These are phyloP conservation scores for Hyposmocoma kahamanoa DNA, from an alignment of 1,140 invertebrate genomes.

Conservation along the genomic window DNA sequence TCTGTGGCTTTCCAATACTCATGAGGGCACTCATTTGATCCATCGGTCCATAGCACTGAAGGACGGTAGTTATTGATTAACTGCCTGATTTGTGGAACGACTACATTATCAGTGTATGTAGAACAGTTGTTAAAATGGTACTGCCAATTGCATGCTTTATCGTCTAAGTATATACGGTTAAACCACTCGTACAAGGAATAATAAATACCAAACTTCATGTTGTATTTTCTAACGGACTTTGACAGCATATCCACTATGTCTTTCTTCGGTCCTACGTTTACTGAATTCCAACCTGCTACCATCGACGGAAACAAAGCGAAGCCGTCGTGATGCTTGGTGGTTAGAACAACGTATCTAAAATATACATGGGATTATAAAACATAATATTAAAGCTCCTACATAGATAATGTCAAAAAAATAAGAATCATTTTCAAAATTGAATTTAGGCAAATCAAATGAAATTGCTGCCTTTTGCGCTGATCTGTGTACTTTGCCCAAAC, in stretches of 20 bases:
- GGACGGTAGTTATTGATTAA: constrained; percentile 87
- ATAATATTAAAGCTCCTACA: too few species aligned
- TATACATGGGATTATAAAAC: too few species aligned
- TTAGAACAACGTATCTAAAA: constrained; percentile 88
- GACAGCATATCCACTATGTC: constrained; percentile 88
- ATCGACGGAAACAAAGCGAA: constrained; percentile 92
- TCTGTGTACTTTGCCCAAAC: too few species aligned
- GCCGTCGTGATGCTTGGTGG: constrained; percentile 96
- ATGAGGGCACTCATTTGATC: constrained; percentile 88
- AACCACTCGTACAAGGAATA: constrained; percentile 95
- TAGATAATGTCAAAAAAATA: too few species aligned
- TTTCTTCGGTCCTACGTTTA: constrained; percentile 88
- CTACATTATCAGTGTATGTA: constrained; percentile 80
- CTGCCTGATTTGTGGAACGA: constrained; percentile 84
- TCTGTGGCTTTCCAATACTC: constrained; percentile 88
- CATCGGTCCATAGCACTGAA: constrained; percentile 95
- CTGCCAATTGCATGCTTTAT: constrained; percentile 80
- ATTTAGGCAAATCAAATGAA: too few species aligned
- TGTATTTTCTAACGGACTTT: constrained; percentile 77
- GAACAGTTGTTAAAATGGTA: too few species aligned
- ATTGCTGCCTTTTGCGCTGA: too few species aligned
- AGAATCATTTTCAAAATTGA: too few species aligned
- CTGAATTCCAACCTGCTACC: constrained; percentile 91
- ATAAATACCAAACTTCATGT: constrained; percentile 89
- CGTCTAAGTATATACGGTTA: constrained; percentile 87